A percentile compares a stretch with the other conserved stretches of the same genome.
Evolutionary conservation across 2,888 invertebrate species (phyloP).

Genomic region (Pedicia rivosa): DNA sequence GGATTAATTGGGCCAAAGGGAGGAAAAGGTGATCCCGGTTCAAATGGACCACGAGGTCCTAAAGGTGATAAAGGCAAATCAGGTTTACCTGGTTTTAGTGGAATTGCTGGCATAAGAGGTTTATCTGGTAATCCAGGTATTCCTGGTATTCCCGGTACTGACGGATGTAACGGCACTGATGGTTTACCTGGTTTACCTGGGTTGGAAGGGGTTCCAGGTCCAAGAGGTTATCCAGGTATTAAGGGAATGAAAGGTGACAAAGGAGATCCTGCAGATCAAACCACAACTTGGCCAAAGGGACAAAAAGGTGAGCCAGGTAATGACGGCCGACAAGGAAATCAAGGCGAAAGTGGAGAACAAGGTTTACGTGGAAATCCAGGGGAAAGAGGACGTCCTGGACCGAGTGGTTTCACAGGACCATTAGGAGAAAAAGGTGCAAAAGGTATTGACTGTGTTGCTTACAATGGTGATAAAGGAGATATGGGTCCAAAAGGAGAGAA

Average conservation of each 20-base stretch:
- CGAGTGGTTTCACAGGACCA: conserved; percentile 56
- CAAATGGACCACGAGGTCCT: conserved; percentile 61
- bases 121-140: conserved; percentile 35
- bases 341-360: conserved; percentile 23
- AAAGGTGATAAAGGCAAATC: conserved; percentile 75
- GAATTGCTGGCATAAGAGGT: conserved; percentile 35
- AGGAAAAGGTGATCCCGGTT: conserved; percentile 73
- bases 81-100: conserved; percentile 78
- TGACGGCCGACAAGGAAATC: conserved; percentile 23
- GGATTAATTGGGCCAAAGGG: conserved; percentile 80
- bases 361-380: conserved; percentile 67
- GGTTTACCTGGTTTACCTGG: conserved; percentile 62
- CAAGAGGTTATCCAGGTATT: conserved; percentile 47
- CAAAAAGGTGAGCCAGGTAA: conserved; percentile 65
- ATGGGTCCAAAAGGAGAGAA: conserved; percentile 47
- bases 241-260: conserved; percentile 44
- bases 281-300: conserved; percentile 47
- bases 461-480: conserved; percentile 36
- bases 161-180: conserved; percentile 94
- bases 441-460: conserved; percentile 29
- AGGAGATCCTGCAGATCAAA: conserved; percentile 53
- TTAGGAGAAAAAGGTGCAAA: conserved; percentile 52
- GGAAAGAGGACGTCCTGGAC: conserved; percentile 28
- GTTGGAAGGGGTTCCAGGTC: conserved; percentile 51
- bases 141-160: conserved; percentile 71